Conservation (phyloP, 2,797 vertebrate genomes). For the Rhinatrema bivittatum region DNA sequence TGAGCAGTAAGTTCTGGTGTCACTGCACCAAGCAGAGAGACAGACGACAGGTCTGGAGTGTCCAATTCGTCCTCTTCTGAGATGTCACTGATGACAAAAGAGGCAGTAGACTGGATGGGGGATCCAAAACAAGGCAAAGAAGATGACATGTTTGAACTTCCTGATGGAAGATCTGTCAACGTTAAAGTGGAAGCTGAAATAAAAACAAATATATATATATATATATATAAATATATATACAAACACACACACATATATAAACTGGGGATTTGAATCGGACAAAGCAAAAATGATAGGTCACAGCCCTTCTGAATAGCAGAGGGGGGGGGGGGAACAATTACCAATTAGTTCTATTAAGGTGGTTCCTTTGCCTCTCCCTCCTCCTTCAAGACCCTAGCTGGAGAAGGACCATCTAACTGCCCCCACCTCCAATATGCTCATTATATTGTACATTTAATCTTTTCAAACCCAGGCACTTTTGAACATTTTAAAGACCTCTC, state of each 20-base stretch:
- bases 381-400: too few species aligned
- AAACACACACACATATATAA: background rate
- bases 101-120: conserved; percentile 84
- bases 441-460: too few species aligned
- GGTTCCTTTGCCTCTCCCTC: background rate
- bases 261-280: background rate
- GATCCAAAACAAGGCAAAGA: conserved; percentile 86
- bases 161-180: conserved; percentile 86
- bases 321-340: background rate
- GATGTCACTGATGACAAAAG: conserved; percentile 96
- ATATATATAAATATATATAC: background rate
- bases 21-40: conserved; percentile 77
- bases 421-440: too few species aligned
- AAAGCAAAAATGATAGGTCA: background rate
- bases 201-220: conserved; percentile 17
- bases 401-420: too few species aligned
- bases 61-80: conserved; percentile 88
- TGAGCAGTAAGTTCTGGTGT: conserved; percentile 79
- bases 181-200: conserved; percentile 61
- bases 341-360: background rate
- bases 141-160: conserved; percentile 88
- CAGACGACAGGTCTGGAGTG: conserved; percentile 73
- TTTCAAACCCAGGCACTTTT: too few species aligned
- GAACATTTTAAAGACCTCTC: too few species aligned
- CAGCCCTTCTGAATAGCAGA: too few species aligned